These are phyloP conservation scores for Diachasma alloeum DNA, from an alignment of 1,140 invertebrate species.

Conservation along the genomic window DNA sequence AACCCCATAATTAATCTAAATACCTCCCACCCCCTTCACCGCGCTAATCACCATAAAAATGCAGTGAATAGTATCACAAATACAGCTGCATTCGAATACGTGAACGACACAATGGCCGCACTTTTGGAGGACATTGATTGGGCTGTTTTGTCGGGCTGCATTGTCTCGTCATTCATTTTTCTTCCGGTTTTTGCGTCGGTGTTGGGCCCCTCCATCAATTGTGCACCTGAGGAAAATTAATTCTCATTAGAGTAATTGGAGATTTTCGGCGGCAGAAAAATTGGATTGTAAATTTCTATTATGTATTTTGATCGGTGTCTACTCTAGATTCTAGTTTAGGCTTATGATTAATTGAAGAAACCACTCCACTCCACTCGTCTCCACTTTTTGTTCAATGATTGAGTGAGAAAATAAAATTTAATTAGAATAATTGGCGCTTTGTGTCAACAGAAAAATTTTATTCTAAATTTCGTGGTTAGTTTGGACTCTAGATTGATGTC, in stretches of 20 bases:
- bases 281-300: too few species aligned
- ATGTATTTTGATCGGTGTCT: too few species aligned
- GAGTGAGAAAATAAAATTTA: too few species aligned
- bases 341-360: too few species aligned
- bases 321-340: too few species aligned
- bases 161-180: conserved; percentile 36
- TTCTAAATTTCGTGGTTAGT: too few species aligned
- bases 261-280: too few species aligned
- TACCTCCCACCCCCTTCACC: neutral
- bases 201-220: conserved; percentile 34
- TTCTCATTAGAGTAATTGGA: neutral
- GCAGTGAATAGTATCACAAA: conserved; percentile 19
- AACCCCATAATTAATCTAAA: neutral
- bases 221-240: conserved; percentile 39
- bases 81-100: conserved; percentile 3
- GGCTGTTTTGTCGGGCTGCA: conserved; percentile 54
- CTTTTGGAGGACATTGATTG: conserved; percentile 60
- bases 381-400: too few species aligned
- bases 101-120: conserved; percentile 30
- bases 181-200: conserved; percentile 20
- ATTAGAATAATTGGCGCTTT: too few species aligned
- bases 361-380: too few species aligned
- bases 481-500: too few species aligned
- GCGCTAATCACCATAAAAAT: neutral
- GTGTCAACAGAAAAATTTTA: too few species aligned